These are phyloP conservation scores for Scomberomorus guttatus DNA, from an alignment of 2,797 vertebrate species.

Conservation along the genomic window DNA sequence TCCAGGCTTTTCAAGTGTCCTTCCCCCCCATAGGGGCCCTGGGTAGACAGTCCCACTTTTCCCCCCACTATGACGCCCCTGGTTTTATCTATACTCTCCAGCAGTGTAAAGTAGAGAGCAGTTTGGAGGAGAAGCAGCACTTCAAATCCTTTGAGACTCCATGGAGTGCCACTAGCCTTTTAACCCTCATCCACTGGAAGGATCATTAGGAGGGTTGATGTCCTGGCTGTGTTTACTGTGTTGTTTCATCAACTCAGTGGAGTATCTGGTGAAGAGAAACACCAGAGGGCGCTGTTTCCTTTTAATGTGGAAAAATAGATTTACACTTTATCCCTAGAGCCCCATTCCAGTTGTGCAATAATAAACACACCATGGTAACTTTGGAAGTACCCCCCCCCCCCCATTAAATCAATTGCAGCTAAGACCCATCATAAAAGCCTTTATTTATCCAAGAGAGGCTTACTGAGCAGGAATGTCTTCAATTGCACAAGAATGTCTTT, in stretches of 20 bases:
- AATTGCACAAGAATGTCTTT: too few relatives aligned
- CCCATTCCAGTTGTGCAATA: conserved; percentile 33
- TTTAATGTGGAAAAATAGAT: conserved; percentile 46
- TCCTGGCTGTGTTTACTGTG: conserved; percentile 15
- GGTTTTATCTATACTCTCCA: conserved; percentile 30
- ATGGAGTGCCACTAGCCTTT: conserved; percentile 25
- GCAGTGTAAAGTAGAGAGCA: conserved; percentile 7
- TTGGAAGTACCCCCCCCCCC: conserved; percentile 6
- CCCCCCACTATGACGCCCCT: too few relatives aligned
- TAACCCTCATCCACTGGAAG: conserved; percentile 15
- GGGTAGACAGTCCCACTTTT: too few relatives aligned
- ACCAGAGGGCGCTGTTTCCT: conserved; percentile 68
- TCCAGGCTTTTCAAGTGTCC: too few relatives aligned
- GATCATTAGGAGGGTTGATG: conserved; percentile 40
- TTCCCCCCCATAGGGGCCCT: too few relatives aligned
- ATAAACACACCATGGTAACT: conserved; percentile 22
- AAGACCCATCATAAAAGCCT: conserved; percentile 31
- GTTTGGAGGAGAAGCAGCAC: conserved; percentile 27
- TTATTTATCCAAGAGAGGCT: background rate
- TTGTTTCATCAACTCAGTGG: background rate
- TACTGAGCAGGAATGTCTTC: conserved; percentile 17
- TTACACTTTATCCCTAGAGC: conserved; percentile 29
- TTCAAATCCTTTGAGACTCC: conserved; percentile 35
- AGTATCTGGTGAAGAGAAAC: conserved; percentile 8
- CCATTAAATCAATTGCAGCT: conserved; percentile 40